Evolutionary conservation across 2,797 vertebrate species (phyloP), one percentile per base, ranked within the genome.

Genomic region (Poliocrania exsul): DNA sequence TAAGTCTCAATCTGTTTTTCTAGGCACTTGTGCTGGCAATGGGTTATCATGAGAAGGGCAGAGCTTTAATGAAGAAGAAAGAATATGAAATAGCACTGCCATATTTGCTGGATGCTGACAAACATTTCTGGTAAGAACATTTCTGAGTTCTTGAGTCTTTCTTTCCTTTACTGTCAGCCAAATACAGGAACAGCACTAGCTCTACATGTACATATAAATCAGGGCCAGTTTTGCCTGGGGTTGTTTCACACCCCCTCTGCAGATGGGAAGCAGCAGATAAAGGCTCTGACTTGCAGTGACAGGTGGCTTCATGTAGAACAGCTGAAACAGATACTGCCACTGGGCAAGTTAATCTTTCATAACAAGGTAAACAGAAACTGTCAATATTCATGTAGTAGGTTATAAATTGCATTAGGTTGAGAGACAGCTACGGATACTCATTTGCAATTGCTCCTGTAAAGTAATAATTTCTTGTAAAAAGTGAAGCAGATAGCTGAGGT

Each of bases 11-110:
- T 84, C 23, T 86, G 13, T 87, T 91, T 95, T 89, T 50, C 75
- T 92, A 99, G 99, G 99, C 99, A 6, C 99, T 99, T 58, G 98
- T 99, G 94, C 96, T 99, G 93, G 99, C 99, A 10, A 99, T 99
- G 99, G 99, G 99, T 24, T 98, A 99, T 79, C 99, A 99, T n/a
- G 99, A 99, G 97, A 99, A 99, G 94, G 99, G 99, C 67, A 98
- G 99, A 62, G 98, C 99, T 17, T 98, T 99, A 95, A 98, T 99
- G 98, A 99, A 99, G 98, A 99, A 98, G 96, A 99, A 98, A 64
- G 98, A 99, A 56, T 98, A 99, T 53, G 98, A 98, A 53, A 88
- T 98, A 49, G 99, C 99, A 6, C 96, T 99, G 89, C 98, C 98
- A 0, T 98, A 99, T 97, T 98, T 99, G 86, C 93, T 99, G 97